phyloP scores from a whole-genome alignment of 2,888 invertebrate genomes.

The Bombylius major region DNA sequence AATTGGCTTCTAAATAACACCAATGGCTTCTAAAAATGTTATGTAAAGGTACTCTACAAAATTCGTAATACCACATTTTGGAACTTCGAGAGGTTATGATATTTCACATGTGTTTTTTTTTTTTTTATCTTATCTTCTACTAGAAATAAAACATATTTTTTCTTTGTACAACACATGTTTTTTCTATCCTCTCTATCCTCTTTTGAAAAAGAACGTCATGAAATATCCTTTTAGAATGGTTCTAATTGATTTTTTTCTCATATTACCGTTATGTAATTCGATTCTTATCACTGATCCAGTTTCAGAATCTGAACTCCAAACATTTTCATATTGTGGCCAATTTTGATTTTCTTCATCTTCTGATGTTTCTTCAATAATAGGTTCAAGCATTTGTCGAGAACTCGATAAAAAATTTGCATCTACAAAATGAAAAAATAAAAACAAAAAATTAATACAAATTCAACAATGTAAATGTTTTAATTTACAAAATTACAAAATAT shows the following conservation, averaged over 20 bases:
- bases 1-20: too few species aligned
- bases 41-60: too few species aligned
- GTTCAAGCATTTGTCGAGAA: conserved; percentile 50
- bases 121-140: too few species aligned
- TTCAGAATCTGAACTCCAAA: conserved; percentile 55
- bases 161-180: too few species aligned
- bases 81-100: too few species aligned
- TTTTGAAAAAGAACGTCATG: too few species aligned
- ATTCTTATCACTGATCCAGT: conserved; percentile 70
- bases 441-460: too few species aligned
- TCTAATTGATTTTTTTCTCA: not conserved
- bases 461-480: not conserved
- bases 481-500: not conserved
- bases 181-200: too few species aligned
- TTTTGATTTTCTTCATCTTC: conserved; percentile 48
- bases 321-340: conserved; percentile 29
- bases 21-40: too few species aligned
- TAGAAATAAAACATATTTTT: too few species aligned
- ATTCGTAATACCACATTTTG: too few species aligned
- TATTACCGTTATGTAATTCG: conserved; percentile 37
- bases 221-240: not conserved
- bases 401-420: conserved; percentile 32
- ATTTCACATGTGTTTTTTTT: too few species aligned
- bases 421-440: conserved; percentile 9
- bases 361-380: conserved; percentile 79